Conservation (phyloP, 2,113 vertebrate species). For the Apistogramma diplotaenia region DNA sequence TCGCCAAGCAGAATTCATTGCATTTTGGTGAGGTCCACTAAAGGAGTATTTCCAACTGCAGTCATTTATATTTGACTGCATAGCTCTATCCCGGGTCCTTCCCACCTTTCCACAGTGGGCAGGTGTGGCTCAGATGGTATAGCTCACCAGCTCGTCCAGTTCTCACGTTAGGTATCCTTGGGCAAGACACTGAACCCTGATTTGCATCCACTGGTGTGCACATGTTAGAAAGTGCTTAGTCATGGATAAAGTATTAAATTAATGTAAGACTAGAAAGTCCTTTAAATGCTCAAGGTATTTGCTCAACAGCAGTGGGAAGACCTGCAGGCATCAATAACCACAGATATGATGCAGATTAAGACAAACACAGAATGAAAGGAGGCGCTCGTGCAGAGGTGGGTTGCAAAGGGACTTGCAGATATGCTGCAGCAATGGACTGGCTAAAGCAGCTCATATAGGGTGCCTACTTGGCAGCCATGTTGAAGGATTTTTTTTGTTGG, state of each 20-base stretch:
- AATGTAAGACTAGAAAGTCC: not conserved
- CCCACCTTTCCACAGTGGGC: not conserved
- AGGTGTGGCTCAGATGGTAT: not conserved
- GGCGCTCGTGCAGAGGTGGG: not conserved
- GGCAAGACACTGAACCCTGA: not conserved
- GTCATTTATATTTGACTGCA: not conserved
- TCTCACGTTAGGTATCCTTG: not conserved
- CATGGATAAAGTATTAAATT: not conserved
- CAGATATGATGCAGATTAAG: rapidly evolving
- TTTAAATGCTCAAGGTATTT: not conserved
- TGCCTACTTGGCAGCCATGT: no score
- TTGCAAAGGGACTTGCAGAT: not conserved
- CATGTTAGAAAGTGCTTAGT: not conserved
- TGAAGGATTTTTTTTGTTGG: not conserved
- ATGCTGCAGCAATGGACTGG: not conserved
- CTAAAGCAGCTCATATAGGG: no score
- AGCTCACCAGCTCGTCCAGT: not conserved
- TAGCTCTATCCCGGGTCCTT: not conserved
- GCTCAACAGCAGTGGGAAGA: not conserved
- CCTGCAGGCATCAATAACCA: not conserved
- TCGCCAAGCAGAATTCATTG: not conserved
- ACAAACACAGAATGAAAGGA: not conserved
- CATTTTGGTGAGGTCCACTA: not conserved
- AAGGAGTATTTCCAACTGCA: not conserved
- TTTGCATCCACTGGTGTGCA: not conserved